Base-by-base conservation (phyloP, 2,888 invertebrate species). In the Uloborus plumipes region DNA sequence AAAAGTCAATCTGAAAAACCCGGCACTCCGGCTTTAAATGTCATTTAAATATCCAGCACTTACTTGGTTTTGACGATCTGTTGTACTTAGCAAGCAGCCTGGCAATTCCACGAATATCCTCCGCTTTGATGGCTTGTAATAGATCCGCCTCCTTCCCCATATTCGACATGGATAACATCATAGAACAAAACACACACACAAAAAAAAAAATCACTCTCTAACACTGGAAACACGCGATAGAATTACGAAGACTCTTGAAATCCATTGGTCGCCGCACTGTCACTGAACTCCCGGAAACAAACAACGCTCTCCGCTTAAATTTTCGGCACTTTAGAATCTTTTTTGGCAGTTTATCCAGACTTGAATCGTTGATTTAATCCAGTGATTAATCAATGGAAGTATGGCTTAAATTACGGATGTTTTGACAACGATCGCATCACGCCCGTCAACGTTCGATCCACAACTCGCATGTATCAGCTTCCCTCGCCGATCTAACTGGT, bases 71-170 rank as follows among this genome's bases (percentile, higher is more conserved):
- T 2, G 84, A 74, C 13, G 83, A 75, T 39, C 79, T 85, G 39
- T 39, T 39, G 66, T 77, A 77, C 47, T 84, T 85, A 0, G 84
- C 58, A 66, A 85, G 66, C 14, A 85, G 58, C 22, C 85, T 70
- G 13, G 75, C 66, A 53, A 85, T 72, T 47, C 83, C 78, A 22
- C 80, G 80, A 58, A 85, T 77, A 83, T 85, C 85, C 73, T 84
- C 83, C 7, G 85, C 79, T 83, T 85, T 85, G 20, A 85, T 82
- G 14, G 85, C 85, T 55, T 84, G 83, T 11, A 84, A 67, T 39
- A 84, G 72, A 74, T 84, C 84, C 72, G 78, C 59, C 69, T 84
- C 84, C 55, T 82, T 82, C 22, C 78, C 81, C 81, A 82, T 78
- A 22, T 74, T 75, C 15, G 78, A 67, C 64, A 80, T 51, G 47